Percentiles rank a stretch among this genome's conserved stretches.
phyloP scores from a whole-genome alignment of 2,797 vertebrate species.

The Sylvilagus floridanus region DNA sequence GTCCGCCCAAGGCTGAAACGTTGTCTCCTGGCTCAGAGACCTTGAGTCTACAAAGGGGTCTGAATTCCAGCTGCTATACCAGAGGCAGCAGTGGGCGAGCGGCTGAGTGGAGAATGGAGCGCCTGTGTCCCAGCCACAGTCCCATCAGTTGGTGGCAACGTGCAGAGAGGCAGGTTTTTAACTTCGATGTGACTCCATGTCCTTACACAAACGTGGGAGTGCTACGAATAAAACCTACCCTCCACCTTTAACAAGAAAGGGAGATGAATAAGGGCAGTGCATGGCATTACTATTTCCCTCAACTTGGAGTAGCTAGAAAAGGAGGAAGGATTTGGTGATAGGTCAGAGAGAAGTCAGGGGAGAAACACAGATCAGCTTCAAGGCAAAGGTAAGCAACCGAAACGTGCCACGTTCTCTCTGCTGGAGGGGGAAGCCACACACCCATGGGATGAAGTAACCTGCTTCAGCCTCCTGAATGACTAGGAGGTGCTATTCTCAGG shows the following conservation, averaged over 20 bases:
- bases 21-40: not conserved
- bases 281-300: not conserved
- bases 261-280: not conserved
- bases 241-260: no score
- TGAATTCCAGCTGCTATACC: not conserved
- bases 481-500: no score
- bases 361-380: no score
- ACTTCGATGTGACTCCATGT: not conserved
- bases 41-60: accelerated
- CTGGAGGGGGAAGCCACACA: not conserved
- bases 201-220: not conserved
- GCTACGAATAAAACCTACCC: not conserved
- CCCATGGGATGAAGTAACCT: not conserved
- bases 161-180: not conserved
- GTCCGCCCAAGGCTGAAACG: not conserved
- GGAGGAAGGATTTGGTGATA: not conserved
- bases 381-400: accelerated
- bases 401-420: not conserved
- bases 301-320: not conserved
- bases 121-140: accelerated
- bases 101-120: accelerated
- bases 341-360: not conserved
- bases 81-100: accelerated
- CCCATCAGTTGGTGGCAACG: accelerated
- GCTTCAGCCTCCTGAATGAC: accelerated